Evolutionary conservation across 2,888 invertebrate species (phyloP).

Genomic region (Eurytoma californica): DNA sequence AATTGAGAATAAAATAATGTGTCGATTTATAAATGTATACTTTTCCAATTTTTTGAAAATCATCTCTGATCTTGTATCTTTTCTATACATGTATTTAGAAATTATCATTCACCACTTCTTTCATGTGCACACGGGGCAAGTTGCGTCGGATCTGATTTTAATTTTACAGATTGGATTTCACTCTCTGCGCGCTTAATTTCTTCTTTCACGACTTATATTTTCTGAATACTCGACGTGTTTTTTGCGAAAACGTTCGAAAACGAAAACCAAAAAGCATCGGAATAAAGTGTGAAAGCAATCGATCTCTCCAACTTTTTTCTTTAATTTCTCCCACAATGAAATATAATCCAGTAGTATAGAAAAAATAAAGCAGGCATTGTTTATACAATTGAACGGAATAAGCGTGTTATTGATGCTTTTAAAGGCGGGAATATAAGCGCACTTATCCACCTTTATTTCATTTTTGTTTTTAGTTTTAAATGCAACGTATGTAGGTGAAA

Average conservation of each 20-base stretch:
- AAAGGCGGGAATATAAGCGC: neutral
- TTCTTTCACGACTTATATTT: constrained; percentile 19
- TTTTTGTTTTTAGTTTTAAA: constrained; percentile 34
- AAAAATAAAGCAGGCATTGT: neutral
- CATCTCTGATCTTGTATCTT: neutral
- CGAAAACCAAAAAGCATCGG: too few relatives aligned
- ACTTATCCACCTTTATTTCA: constrained; percentile 30
- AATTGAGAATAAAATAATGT: too few relatives aligned
- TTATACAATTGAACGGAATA: neutral
- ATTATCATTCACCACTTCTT: constrained; percentile 16
- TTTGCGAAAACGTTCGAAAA: too few relatives aligned
- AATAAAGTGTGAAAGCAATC: too few relatives aligned
- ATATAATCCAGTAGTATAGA: too few relatives aligned
- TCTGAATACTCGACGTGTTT: too few relatives aligned
- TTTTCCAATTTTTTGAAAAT: neutral
- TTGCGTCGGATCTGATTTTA: constrained; percentile 35
- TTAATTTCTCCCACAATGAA: neutral
- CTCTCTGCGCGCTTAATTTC: constrained; percentile 39
- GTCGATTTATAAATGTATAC: neutral
- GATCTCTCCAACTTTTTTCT: neutral
- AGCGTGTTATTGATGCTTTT: constrained; percentile 10
- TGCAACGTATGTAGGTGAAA: constrained; percentile 20
- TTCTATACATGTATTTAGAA: neutral
- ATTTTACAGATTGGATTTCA: constrained; percentile 52
- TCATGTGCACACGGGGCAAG: neutral